Evolutionary conservation across 2,888 invertebrate genomes (phyloP), one percentile per base, ranked within the genome.

Genomic region (Amiota mariae): DNA sequence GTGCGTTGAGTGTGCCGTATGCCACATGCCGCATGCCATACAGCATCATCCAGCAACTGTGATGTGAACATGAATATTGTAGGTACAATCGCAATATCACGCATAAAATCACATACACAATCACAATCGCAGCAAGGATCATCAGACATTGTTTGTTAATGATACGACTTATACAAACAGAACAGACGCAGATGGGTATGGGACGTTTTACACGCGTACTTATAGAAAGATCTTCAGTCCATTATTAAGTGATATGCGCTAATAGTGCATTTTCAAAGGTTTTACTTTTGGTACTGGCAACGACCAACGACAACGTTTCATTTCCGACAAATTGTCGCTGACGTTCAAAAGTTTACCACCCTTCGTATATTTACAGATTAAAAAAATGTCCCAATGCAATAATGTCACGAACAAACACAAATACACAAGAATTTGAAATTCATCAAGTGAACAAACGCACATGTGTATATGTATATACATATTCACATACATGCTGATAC

Each of bases 41-140:
- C 59, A 18, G 4, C 59, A 24, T 24, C 59, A 24, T 66, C 18
- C 24, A 13, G 51, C 36, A 24, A 68, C 12, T 54, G 54, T 12
- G 51, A 15, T 54, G 67, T 68, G 54, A 68, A 51, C 67, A 68
- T 51, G 67, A 68, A 54, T 63, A 63, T 51, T 68, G 36, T 54
- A 18, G 47, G 54, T 24, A 24, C 51, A 68, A 68, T 20, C 67
- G 51, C 67, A 68, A 68, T 68, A 68, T 68, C 67, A 68, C 67
- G 67, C 67, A 68, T 48, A 68, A 68, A 68, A 68, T 68, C 67
- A 68, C 67, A 68, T 48, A 49, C 20, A 68, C 51, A 68, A 67
- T 51, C 24, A 24, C 24, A 24, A 36, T 36, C 36, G 67, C 18
- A 20, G 24, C 20, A 68, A 20, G 67, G 67, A 68, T 68, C 67